These are phyloP conservation scores for Apodemus sylvaticus DNA, from an alignment of 2,113 vertebrate genomes.

Conservation along the genomic window DNA sequence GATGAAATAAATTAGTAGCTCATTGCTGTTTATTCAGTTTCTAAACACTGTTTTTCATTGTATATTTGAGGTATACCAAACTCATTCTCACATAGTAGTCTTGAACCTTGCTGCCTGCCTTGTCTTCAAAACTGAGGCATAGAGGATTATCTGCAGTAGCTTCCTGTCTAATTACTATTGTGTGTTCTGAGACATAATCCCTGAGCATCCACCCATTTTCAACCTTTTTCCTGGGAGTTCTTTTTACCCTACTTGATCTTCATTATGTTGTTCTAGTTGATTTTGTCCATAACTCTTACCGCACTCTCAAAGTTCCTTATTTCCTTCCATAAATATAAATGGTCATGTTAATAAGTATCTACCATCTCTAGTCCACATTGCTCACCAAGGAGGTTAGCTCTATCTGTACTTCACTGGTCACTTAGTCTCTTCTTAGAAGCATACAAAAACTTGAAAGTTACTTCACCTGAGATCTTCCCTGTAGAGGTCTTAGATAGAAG, in stretches of 20 bases:
- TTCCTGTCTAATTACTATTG: background rate
- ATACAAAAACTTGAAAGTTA: background rate
- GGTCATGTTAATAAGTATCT: background rate
- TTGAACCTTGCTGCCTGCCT: background rate
- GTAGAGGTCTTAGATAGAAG: background rate
- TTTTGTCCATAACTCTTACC: background rate
- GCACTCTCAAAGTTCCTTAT: background rate
- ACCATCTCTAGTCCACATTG: background rate
- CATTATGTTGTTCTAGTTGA: background rate
- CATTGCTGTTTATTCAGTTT: background rate
- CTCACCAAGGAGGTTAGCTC: background rate
- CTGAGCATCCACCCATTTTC: background rate
- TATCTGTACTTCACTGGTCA: background rate
- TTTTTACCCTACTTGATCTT: background rate
- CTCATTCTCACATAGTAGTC: background rate
- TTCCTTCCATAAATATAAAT: background rate
- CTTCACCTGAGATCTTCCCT: background rate
- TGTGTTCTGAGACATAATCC: background rate
- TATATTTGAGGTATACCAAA: background rate
- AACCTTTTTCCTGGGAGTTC: background rate
- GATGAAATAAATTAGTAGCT: background rate
- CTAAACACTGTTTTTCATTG: background rate
- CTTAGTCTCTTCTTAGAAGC: background rate
- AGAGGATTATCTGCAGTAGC: background rate
- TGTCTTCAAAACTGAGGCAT: background rate